Conservation (phyloP, 1,140 invertebrate genomes). For the Tetramorium parvispinum region DNA sequence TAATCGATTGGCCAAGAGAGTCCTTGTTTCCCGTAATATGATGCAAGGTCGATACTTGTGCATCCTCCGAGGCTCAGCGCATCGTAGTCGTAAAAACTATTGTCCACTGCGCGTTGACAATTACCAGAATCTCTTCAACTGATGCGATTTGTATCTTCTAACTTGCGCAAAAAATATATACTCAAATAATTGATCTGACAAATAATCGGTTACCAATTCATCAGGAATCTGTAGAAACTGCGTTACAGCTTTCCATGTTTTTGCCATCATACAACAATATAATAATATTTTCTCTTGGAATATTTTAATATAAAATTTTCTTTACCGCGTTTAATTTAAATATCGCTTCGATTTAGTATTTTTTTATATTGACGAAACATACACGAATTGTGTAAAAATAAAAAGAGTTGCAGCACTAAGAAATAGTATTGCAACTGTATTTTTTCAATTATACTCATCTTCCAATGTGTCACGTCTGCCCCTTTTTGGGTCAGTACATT, state of each 20-base stretch:
- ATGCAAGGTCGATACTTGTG: conserved; percentile 30
- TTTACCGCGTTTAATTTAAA: neutral
- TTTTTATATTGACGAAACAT: neutral
- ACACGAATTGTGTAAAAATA: neutral
- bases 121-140: conserved; percentile 9
- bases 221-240: neutral
- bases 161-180: neutral
- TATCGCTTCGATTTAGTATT: neutral
- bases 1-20: conserved; percentile 39
- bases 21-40: conserved; percentile 29
- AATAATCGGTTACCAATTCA: conserved; percentile 18
- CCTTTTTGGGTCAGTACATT: no score
- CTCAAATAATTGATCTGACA: conserved; percentile 7
- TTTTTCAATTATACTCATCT: neutral
- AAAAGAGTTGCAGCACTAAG: neutral
- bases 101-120: conserved; percentile 18
- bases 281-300: neutral
- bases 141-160: conserved; percentile 1
- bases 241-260: neutral
- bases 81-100: conserved; percentile 34
- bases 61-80: neutral
- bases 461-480: neutral
- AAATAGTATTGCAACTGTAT: neutral
- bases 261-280: neutral
- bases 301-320: neutral